These are phyloP conservation scores for Equus przewalskii DNA, from an alignment of 2,113 vertebrate genomes.

Conservation along the genomic window DNA sequence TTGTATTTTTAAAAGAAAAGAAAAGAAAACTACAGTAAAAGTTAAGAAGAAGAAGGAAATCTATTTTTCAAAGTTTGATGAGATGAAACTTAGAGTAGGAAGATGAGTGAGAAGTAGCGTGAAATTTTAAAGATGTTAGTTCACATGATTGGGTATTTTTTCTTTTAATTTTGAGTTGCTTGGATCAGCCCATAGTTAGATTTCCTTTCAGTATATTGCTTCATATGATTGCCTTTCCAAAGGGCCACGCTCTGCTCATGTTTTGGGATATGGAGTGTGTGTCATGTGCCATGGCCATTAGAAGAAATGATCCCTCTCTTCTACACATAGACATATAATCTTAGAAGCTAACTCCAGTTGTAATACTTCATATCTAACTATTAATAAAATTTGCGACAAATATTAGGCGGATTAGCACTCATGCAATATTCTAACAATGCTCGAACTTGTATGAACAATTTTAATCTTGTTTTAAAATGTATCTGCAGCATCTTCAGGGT, in stretches of 20 bases:
- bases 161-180: not conserved
- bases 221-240: not conserved
- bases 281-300: not conserved
- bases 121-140: not conserved
- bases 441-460: not conserved
- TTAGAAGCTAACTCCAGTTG: not conserved
- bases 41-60: not conserved
- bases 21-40: not conserved
- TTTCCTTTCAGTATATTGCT: not conserved
- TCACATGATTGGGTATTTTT: not conserved
- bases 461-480: not conserved
- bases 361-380: not conserved
- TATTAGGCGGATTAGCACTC: not conserved
- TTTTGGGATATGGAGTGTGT: not conserved
- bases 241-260: not conserved
- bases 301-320: not conserved
- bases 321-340: not conserved
- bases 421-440: not conserved
- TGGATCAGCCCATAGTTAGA: not conserved
- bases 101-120: not conserved
- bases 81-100: not conserved
- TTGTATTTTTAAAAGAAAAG: not conserved
- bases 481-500: not conserved
- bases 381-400: not conserved
- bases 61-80: not conserved